Evolutionary conservation across 2,888 invertebrate species (phyloP), one percentile per base, ranked within the genome.

Genomic region (Spodoptera picta): DNA sequence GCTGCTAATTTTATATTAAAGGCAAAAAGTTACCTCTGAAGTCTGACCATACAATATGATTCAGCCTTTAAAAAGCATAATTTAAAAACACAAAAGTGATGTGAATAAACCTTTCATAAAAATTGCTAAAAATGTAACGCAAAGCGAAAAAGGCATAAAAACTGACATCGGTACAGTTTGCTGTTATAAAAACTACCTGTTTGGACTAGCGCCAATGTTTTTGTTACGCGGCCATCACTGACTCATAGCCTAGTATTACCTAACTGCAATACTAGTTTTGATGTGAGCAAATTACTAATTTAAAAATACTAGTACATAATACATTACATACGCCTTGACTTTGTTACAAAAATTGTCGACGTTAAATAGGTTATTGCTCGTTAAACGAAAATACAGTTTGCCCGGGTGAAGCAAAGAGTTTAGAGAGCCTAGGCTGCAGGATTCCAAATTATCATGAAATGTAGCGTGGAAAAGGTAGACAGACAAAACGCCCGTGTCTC

Each of bases 161-260:
- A 49, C 69, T 59, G 61, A 56, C 62, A 75, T 19, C 10, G 9
- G 6, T 59, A 47, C 69, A 52, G 52, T 72, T 53, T 1, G 44
- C 60, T 12, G 45, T 56, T 49, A 4, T 64, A 67, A 71, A 69
- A 63, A 49, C 48, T 77, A 59, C 62, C 60, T 65, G 62, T 36
- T 77, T 75, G 76, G 70, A 66, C 4, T 6, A 46, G 14, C 63
- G 73, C 77, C 78, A 77, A 71, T 69, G 60, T 67, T 75, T 77
- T 69, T 70, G 65, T 63, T 59, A 66, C 61, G 61, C 60, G 54
- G 50, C 51, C 42, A 41, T 36, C 46, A 59, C 47, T 71, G 67
- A 76, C 62, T 76, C 74, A 71, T 69, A 51, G 11, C 48, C 36
- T 24, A 49, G 50, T 53, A 65, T 64, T 62, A 72, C 65, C 55